Evolutionary conservation across 2,113 vertebrate genomes (phyloP).

Genomic region (Cynoglossus semilaevis): DNA sequence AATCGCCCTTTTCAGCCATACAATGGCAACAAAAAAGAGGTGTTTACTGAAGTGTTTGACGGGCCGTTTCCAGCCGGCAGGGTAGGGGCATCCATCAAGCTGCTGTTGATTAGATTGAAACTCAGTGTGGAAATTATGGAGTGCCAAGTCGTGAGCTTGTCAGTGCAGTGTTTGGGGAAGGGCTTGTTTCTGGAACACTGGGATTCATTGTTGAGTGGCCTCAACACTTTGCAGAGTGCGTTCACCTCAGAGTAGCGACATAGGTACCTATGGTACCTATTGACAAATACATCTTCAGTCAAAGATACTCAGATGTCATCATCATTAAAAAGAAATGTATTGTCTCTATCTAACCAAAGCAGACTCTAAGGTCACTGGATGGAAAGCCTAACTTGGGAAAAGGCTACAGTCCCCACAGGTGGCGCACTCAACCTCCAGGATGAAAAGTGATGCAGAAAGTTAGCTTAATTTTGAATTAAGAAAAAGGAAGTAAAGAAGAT

Average conservation of each 20-base stretch:
- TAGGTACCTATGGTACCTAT: too few relatives aligned
- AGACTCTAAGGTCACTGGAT: too few relatives aligned
- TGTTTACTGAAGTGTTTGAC: conserved; percentile 37
- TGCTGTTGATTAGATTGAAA: conserved; percentile 55
- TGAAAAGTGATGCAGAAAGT: too few relatives aligned
- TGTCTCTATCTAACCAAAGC: too few relatives aligned
- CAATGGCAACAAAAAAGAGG: conserved; percentile 13
- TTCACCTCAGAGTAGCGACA: conserved; percentile 31
- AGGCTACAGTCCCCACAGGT: too few relatives aligned
- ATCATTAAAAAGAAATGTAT: too few relatives aligned
- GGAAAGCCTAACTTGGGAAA: too few relatives aligned
- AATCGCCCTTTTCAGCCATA: conserved; percentile 50
- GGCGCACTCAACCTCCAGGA: too few relatives aligned
- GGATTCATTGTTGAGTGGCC: conserved; percentile 38
- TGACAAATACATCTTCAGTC: conserved; percentile 20
- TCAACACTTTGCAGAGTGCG: conserved; percentile 35
- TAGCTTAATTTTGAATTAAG: too few relatives aligned
- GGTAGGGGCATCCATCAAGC: conserved; percentile 37
- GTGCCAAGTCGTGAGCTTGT: conserved; percentile 42
- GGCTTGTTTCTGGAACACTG: conserved; percentile 45
- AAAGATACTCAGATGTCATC: too few relatives aligned
- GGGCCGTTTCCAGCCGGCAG: conserved; percentile 26
- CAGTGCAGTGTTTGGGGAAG: conserved; percentile 29
- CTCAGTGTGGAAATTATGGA: conserved; percentile 53
- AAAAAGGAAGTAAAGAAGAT: too few relatives aligned